These are phyloP conservation scores for Cyclina sinensis DNA, from an alignment of 1,140 invertebrate species.

Conservation along the genomic window DNA sequence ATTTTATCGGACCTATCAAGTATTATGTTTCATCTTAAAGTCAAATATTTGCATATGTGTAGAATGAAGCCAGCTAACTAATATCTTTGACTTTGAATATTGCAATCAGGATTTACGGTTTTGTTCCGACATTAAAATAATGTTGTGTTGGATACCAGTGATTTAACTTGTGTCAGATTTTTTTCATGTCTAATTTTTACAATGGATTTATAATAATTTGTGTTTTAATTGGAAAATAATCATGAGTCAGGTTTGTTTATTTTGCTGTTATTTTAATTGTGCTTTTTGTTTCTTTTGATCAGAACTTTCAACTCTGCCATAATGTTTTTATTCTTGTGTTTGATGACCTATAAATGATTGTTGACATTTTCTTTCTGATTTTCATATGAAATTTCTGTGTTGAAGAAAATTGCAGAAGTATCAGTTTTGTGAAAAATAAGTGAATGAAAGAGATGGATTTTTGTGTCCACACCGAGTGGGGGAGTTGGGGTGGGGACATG, in stretches of 20 bases:
- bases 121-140: neutral
- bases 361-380: no score
- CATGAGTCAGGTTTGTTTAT: neutral
- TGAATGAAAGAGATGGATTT: no score
- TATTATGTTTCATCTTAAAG: slow-evolving; percentile 31
- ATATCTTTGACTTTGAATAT: neutral
- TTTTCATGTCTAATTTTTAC: neutral
- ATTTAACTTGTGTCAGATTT: neutral
- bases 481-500: no score
- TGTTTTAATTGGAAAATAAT: neutral
- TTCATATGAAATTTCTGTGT: no score
- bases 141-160: neutral
- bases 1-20: neutral
- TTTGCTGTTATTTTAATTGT: neutral
- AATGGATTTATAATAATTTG: neutral
- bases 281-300: no score
- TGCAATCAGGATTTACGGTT: neutral
- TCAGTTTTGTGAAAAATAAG: no score
- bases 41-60: slow-evolving; percentile 41
- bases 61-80: neutral
- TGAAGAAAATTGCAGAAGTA: no score
- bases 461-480: no score
- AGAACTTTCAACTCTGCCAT: no score
- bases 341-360: no score
- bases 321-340: no score